Conservation (phyloP, 1,140 invertebrate genomes). For the Monomorium pharaonis region DNA sequence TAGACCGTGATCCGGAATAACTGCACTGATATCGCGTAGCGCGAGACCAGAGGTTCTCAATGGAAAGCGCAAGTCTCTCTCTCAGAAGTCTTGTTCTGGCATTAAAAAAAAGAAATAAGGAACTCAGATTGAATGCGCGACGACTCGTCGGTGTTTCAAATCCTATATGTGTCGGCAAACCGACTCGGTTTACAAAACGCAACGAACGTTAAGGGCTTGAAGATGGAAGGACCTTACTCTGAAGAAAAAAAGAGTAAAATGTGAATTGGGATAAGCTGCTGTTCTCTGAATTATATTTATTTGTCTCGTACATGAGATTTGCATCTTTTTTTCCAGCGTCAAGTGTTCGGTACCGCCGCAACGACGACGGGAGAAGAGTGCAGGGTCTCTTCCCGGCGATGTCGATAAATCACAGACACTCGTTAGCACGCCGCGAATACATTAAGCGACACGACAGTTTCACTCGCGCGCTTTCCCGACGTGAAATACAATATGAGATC, state of each 20-base stretch:
- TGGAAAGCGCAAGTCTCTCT: too few relatives aligned
- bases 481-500: slow-evolving; percentile 71
- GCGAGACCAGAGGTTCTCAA: slow-evolving; percentile 76
- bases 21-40: slow-evolving; percentile 73
- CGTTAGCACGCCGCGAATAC: slow-evolving; percentile 50
- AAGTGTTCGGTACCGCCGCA: neutral
- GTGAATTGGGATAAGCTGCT: neutral
- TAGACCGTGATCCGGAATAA: slow-evolving; percentile 77
- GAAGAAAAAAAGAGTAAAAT: neutral
- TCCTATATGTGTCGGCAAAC: neutral
- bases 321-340: neutral
- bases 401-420: slow-evolving; percentile 48
- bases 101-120: neutral
- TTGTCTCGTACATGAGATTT: neutral
- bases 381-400: neutral
- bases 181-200: neutral
- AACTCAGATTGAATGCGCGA: neutral
- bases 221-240: too few relatives aligned
- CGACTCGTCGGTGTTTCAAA: neutral
- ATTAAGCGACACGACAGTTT: slow-evolving; percentile 49
- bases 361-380: neutral
- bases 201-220: neutral
- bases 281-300: slow-evolving; percentile 15
- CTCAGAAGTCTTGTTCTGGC: neutral
- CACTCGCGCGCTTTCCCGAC: slow-evolving; percentile 33